Evolutionary conservation across 2,113 vertebrate species (phyloP).

Genomic region (Phrynosoma platyrhinos): DNA sequence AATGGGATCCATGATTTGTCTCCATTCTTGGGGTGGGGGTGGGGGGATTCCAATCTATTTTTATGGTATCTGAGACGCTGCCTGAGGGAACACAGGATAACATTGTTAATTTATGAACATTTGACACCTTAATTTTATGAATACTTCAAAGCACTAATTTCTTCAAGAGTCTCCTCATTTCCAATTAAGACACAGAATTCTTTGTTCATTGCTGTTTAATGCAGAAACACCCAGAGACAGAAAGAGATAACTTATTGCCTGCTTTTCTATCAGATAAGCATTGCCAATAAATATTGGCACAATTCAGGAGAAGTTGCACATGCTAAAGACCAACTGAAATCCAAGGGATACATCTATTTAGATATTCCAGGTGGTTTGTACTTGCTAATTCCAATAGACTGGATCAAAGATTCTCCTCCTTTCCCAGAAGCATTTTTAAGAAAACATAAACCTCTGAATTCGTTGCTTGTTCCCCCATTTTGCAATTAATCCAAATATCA

Average conservation of each 20-base stretch:
- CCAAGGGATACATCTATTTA: background rate
- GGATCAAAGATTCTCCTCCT: background rate
- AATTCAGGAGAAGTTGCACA: background rate
- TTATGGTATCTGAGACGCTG: background rate
- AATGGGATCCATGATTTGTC: too few relatives aligned
- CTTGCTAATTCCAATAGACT: background rate
- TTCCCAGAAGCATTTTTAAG: background rate
- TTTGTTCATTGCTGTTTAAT: slow-evolving; percentile 25
- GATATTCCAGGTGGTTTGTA: background rate
- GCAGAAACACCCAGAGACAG: slow-evolving; percentile 11
- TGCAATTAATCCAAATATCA: slow-evolving; percentile 21
- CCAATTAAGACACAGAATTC: slow-evolving; percentile 17
- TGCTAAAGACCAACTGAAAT: background rate
- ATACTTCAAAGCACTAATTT: background rate
- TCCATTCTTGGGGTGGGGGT: too few relatives aligned
- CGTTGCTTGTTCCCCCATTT: background rate
- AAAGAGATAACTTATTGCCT: slow-evolving; percentile 35
- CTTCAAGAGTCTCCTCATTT: slow-evolving; percentile 21
- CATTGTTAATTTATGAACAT: slow-evolving; percentile 40
- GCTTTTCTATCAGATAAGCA: background rate
- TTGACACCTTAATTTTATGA: slow-evolving; percentile 35
- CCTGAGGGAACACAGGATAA: background rate
- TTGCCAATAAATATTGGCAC: background rate
- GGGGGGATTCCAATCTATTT: too few relatives aligned
- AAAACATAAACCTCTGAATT: background rate